Conservation (phyloP, 1,140 invertebrate genomes). For the Cotesia chilonis region DNA sequence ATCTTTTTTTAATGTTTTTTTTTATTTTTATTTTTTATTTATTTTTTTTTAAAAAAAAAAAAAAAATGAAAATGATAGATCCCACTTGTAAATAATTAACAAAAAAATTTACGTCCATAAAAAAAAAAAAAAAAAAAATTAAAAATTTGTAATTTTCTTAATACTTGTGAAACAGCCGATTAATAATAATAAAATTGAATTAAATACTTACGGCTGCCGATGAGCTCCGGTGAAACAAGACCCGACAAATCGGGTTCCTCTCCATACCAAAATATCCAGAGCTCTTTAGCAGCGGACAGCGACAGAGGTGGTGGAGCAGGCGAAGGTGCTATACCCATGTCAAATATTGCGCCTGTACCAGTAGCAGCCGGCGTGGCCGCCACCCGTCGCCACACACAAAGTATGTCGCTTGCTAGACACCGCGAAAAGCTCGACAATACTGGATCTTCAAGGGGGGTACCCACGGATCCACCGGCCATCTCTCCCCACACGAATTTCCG, state of each 20-base stretch:
- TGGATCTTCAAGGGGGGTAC: slow-evolving; percentile 85
- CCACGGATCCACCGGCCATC: slow-evolving; percentile 68
- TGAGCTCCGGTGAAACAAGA: slow-evolving; percentile 81
- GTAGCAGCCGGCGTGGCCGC: slow-evolving; percentile 66
- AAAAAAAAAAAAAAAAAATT: too few species aligned
- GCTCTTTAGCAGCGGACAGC: slow-evolving; percentile 86
- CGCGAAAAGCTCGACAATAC: slow-evolving; percentile 91
- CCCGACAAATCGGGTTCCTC: slow-evolving; percentile 92
- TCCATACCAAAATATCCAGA: slow-evolving; percentile 99
- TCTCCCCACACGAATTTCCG: slow-evolving; percentile 89
- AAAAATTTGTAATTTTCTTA: too few species aligned
- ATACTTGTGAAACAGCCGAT: not conserved
- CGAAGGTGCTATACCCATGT: slow-evolving; percentile 66
- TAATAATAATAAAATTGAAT: not conserved
- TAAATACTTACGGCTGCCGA: slow-evolving; percentile 75
- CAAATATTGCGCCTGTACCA: slow-evolving; percentile 66
- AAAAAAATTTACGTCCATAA: too few species aligned
- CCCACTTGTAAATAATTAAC: too few species aligned
- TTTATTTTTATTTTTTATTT: too few species aligned
- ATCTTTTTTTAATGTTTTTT: too few species aligned
- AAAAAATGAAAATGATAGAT: too few species aligned
- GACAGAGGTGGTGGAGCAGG: slow-evolving; percentile 75
- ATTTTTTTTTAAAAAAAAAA: too few species aligned
- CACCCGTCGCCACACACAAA: slow-evolving; percentile 94
- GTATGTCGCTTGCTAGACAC: slow-evolving; percentile 92